Evolutionary conservation across 2,113 vertebrate genomes (phyloP), one percentile per base, ranked within the genome.

Genomic region (Euleptes europaea): DNA sequence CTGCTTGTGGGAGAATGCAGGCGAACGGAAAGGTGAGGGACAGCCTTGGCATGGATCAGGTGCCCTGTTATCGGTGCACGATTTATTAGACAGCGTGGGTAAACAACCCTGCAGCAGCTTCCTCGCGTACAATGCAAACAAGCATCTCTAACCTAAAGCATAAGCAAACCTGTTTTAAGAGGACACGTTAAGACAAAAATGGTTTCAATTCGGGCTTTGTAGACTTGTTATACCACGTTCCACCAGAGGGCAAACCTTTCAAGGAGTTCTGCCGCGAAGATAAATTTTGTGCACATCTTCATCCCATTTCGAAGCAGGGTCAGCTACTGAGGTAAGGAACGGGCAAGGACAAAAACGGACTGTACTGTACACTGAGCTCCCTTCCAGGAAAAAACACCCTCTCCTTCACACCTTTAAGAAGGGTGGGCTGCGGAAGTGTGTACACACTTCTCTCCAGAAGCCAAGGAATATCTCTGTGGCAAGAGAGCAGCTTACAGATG

Each of bases 191-290:
- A 54, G 5, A 60, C 57, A 60, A 4, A 67, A 65, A 35, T 7
- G 19, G n/a, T 51, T 71, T 71, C 33, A 38, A 1, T 23, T 57
- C 10, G 35, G 49, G 5, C 5, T 81, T 71, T 51, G 7, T 23
- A 47, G 31, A 5, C 26, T 40, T n/a, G 13, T 51, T 47, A 4
- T 33, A 0, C 38, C 78, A 77, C 14, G 15, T 2, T 87, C 92
- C 94, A 89, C 6, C 85, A 90, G 92, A 92, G 92, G 93, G 91
- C 93, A 90, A 85, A 82, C 82, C 3, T 81, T 3, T 40, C 91
- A 49, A 26, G 8, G 17, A 0, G 8, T 63, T 76, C 67, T 1
- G 1, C 26, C 4, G 23, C 63, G 13, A 63, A 47, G 21, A 67
- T 13, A 80, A 47, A 40, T 28, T 11, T 35, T 17, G 33, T n/a